Evolutionary conservation across 1,140 invertebrate species (phyloP), one percentile per base, ranked within the genome.

Genomic region (Yoshiicerus persimilis): DNA sequence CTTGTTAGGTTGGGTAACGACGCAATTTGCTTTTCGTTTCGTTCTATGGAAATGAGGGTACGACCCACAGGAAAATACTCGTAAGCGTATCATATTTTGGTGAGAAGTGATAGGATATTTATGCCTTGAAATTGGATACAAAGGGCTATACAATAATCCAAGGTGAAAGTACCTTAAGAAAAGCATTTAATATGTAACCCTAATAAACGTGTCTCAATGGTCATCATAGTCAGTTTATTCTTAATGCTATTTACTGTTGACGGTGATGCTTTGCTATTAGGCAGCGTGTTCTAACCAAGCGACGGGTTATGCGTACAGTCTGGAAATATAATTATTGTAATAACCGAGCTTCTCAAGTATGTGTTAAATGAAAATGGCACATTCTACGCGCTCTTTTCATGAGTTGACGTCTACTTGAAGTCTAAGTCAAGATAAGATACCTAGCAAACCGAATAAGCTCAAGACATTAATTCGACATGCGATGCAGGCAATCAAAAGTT

Each of bases 381-480:
- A 56, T n/a, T 56, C n/a, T 56, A 6, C 20, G 20, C 47, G 16
- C n/a, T 56, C 47, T 56, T 47, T n/a, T 56, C 47, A 56, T n/a
- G 47, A 56, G 47, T 56, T 56, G 20, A 56, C n/a, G 47, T 56
- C 47, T 56, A 56, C 47, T 56, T 56, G 47, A 56, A 56, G 47
- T 56, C 47, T n/a, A n/a, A 56, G 47, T 56, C 47, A 56, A 56
- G 47, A 56, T 56, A 56, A 56, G 47, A 56, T 56, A 56, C 13
- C 16, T n/a, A n/a, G 47, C 47, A n/a, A 2, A 56, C 47, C 47
- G n/a, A 56, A 56, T 56, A 56, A 56, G 47, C 47, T 56, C 20
- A 56, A 56, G 47, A 83, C 27, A 32, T 38, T 90, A 90, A 20
- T 91, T 56, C 84, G 91, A 89, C 38, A 88, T 86, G 23, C 91